phyloP scores from a whole-genome alignment of 2,888 invertebrate genomes.

The Eupithecia insigniata region DNA sequence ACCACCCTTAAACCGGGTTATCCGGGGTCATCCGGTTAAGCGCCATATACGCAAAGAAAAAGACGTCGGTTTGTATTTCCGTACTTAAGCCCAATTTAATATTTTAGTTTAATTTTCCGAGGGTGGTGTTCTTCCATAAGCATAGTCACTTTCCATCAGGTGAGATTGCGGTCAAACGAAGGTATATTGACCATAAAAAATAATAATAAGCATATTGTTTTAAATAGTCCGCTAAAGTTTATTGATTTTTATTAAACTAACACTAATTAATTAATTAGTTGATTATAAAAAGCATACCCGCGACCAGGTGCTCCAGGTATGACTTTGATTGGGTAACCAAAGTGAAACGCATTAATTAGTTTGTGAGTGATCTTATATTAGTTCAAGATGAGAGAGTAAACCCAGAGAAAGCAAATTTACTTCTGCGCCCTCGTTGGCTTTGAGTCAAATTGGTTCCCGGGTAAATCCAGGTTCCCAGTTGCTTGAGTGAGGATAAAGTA shows the following conservation, averaged over 20 bases:
- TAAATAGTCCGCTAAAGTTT: neutral
- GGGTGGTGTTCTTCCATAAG: neutral
- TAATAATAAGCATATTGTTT: neutral
- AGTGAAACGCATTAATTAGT: neutral
- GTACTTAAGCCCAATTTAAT: neutral
- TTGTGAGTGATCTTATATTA: neutral
- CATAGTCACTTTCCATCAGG: too few species aligned
- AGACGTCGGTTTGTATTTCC: neutral
- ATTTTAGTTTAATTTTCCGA: neutral
- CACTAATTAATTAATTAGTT: neutral
- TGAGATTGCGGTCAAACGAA: too few species aligned
- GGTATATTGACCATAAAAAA: too few species aligned
- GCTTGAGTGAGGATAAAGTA: neutral
- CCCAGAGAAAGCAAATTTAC: neutral
- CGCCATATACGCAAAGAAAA: neutral
- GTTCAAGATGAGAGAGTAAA: neutral
- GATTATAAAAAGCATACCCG: neutral
- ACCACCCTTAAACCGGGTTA: conserved; percentile 73
- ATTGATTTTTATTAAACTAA: neutral
- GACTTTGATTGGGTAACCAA: too few species aligned
- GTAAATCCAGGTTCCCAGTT: neutral
- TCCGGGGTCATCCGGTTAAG: conserved; percentile 55
- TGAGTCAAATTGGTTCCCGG: neutral
- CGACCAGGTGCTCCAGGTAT: too few species aligned
- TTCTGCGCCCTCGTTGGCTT: neutral